These are phyloP conservation scores for Valencia hispanica DNA, from an alignment of 2,797 vertebrate genomes.

Conservation along the genomic window DNA sequence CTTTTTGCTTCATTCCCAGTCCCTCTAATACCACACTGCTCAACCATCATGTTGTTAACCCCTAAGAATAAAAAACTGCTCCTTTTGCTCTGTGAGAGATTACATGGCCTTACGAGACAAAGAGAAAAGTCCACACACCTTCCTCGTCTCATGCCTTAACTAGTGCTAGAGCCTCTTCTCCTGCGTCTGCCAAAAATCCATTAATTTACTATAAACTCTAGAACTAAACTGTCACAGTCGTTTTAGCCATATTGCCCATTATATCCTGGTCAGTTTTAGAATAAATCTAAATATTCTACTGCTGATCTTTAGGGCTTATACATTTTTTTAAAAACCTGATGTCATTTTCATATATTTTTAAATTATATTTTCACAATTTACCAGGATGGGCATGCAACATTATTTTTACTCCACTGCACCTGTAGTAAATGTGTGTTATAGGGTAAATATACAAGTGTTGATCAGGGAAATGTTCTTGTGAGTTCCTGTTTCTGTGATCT, in stretches of 20 bases:
- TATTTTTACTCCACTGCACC: background rate
- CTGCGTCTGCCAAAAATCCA: background rate
- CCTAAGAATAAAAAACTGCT: slow-evolving; percentile 40
- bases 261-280: background rate
- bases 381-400: background rate
- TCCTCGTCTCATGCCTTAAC: background rate
- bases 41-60: slow-evolving; percentile 55
- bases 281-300: background rate
- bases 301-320: background rate
- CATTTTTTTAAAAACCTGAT: background rate
- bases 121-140: background rate
- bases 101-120: slow-evolving; percentile 23
- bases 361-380: background rate
- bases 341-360: background rate
- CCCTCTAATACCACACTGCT: slow-evolving; percentile 2
- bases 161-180: background rate
- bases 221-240: too few relatives aligned
- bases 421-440: background rate
- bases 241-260: background rate
- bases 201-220: background rate
- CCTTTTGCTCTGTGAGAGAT: slow-evolving; percentile 36
- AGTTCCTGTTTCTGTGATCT: background rate
- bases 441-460: background rate
- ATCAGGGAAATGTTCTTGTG: background rate
- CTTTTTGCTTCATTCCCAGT: background rate